phyloP scores from a whole-genome alignment of 30 jellyfish, hydroid and myxozoan species.

The Rhopilema esculentum region DNA sequence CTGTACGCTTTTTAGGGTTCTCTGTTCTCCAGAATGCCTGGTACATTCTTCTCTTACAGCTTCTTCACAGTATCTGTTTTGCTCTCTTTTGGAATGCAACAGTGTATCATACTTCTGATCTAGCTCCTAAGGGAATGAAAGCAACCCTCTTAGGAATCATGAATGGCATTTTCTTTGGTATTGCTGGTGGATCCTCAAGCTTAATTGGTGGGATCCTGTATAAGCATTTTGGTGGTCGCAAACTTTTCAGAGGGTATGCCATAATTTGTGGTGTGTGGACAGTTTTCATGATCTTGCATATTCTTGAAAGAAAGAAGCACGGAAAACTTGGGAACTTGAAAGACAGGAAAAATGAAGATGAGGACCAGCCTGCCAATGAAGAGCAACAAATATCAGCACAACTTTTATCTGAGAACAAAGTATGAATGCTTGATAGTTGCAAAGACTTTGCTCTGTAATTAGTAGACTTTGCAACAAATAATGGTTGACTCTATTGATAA shows the following conservation, averaged over 20 bases:
- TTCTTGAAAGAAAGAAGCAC: conserved; percentile 24
- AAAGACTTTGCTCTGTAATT: background rate
- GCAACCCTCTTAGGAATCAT: conserved; percentile 71
- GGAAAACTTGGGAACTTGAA: conserved; percentile 47
- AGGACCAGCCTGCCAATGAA: background rate
- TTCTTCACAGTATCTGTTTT: conserved; percentile 65
- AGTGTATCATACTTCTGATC: conserved; percentile 46
- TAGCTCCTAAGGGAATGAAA: conserved; percentile 53
- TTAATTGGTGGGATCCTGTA: conserved; percentile 72
- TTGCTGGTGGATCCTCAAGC: conserved; percentile 64
- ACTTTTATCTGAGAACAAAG: conserved; percentile 22
- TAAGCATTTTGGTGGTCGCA: conserved; percentile 70
- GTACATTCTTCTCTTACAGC: conserved; percentile 68
- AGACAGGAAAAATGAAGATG: conserved; percentile 12
- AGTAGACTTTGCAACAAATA: too few relatives aligned
- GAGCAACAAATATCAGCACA: conserved; percentile 44
- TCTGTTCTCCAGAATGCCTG: conserved; percentile 71
- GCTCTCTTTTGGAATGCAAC: conserved; percentile 72
- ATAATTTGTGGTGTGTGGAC: conserved; percentile 63
- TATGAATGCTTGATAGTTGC: background rate
- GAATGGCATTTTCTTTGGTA: conserved; percentile 69
- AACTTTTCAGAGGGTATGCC: conserved; percentile 57
- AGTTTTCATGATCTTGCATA: conserved; percentile 34
- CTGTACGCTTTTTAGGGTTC: conserved; percentile 56
- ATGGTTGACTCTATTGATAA: too few relatives aligned